Evolutionary conservation across 2,888 invertebrate species (phyloP).

Genomic region (Cerceris rybyensis): DNA sequence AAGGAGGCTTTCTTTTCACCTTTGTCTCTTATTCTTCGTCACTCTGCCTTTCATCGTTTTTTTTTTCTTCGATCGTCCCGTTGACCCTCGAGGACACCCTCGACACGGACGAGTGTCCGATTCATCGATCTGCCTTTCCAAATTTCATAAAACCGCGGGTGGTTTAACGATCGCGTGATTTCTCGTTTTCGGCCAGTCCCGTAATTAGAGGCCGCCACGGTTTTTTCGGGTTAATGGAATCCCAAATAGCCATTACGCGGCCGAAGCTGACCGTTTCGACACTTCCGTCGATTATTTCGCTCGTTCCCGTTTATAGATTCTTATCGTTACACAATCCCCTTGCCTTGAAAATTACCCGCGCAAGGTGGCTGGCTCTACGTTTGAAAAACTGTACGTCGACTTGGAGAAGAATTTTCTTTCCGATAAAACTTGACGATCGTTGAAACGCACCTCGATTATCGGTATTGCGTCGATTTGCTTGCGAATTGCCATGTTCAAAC

Average conservation of each 20-base stretch:
- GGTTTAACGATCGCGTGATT: slow-evolving; percentile 29
- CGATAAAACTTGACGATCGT: too few relatives aligned
- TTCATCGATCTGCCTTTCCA: slow-evolving; percentile 41
- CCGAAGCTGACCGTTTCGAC: slow-evolving; percentile 42
- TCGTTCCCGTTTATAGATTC: slow-evolving; percentile 10
- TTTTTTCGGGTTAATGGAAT: slow-evolving; percentile 45
- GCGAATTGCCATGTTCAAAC: slow-evolving; percentile 28
- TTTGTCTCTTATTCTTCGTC: neutral
- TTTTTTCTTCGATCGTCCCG: slow-evolving; percentile 17
- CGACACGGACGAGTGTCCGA: neutral
- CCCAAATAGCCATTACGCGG: slow-evolving; percentile 31
- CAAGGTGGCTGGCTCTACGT: too few relatives aligned
- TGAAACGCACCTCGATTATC: too few relatives aligned
- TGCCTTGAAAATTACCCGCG: too few relatives aligned
- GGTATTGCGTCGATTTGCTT: slow-evolving; percentile 6
- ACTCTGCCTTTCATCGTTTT: neutral
- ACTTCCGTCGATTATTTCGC: slow-evolving; percentile 48
- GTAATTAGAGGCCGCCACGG: slow-evolving; percentile 46
- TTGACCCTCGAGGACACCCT: slow-evolving; percentile 31
- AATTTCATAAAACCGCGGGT: slow-evolving; percentile 32
- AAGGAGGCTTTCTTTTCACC: too few relatives aligned
- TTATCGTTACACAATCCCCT: neutral
- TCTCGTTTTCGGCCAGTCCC: slow-evolving; percentile 23
- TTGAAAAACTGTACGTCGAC: too few relatives aligned
- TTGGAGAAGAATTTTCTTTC: too few relatives aligned